Evolutionary conservation across 2,797 vertebrate genomes (phyloP), one percentile per base, ranked within the genome.

Genomic region (Ptychobarbus kaznakovi): DNA sequence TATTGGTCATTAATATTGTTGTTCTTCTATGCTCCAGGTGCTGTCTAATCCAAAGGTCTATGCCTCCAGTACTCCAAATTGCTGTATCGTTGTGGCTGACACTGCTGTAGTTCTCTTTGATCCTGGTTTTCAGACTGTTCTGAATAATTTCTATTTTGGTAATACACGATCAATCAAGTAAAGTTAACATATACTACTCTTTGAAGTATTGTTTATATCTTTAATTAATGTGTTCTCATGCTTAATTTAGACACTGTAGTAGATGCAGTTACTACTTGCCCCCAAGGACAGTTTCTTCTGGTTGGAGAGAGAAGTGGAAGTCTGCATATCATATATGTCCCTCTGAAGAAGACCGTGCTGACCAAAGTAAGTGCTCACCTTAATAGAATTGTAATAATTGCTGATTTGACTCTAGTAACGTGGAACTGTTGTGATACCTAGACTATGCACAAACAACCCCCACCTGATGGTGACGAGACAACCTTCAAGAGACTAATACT

Each of bases 291-390:
- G 13, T 99, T 99, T 93, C 91, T 99, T 90, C 91, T 98, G 58
- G 96, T 97, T 1, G 97, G 98, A 68, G 98, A 99, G 92, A 97
- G 96, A 95, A 99, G 95, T 81, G 98, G 98, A 88, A 97, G 96
- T 76, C 90, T 99, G 46, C 96, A 99, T 90, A 95, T 99, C 61
- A 95, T 99, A 87, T 97, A 97, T 70, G 95, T 99, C 15, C 95
- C 96, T 10, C 95, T 96, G 11, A 97, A 97, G 85, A 96, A 93
- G 91, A 98, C 95, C 4, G 92, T 99, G 82, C 90, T 99, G 74
- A 99, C 97, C 2, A 96, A 93, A 89, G 98, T 99, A 95, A 84
- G 90, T 61, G 56, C n/a, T 61, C 56, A 8, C 22, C 56, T 2
- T 3, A 61, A 5, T 9, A 12, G 16, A 16, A 73, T 79, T 84